These are phyloP conservation scores for Gymnosoma rotundatum DNA, from an alignment of 2,888 invertebrate genomes.

Conservation along the genomic window DNA sequence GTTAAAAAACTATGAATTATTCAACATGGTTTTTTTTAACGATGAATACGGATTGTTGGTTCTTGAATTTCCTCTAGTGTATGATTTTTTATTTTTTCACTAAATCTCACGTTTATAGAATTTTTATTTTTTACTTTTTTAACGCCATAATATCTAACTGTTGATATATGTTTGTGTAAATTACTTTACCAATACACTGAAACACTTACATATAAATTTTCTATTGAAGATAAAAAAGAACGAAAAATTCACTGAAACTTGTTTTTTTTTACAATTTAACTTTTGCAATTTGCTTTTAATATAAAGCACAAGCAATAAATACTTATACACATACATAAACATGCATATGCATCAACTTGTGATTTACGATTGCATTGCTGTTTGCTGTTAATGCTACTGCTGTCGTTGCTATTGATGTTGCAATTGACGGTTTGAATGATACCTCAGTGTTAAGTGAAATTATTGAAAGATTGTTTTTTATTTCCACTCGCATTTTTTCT, in stretches of 20 bases:
- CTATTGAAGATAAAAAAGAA: not conserved
- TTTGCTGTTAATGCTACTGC: slow-evolving; percentile 23
- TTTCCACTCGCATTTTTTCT: not conserved
- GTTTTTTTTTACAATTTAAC: slow-evolving; percentile 4
- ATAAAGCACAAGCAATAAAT: slow-evolving; percentile 24
- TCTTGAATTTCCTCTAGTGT: slow-evolving; percentile 57
- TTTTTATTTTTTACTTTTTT: slow-evolving; percentile 34
- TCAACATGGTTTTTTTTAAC: slow-evolving; percentile 61
- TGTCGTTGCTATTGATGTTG: slow-evolving; percentile 39
- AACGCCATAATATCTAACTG: slow-evolving; percentile 9
- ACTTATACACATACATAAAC: no score
- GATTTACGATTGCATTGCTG: slow-evolving; percentile 47
- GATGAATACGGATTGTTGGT: slow-evolving; percentile 62
- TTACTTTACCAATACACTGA: slow-evolving; percentile 8
- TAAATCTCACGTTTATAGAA: slow-evolving; percentile 5
- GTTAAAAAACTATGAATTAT: slow-evolving; percentile 50
- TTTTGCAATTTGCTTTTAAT: slow-evolving; percentile 60
- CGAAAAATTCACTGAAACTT: slow-evolving; percentile 22
- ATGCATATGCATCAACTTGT: slow-evolving; percentile 41
- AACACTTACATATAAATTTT: not conserved
- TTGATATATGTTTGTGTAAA: slow-evolving; percentile 8
- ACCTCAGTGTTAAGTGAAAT: slow-evolving; percentile 65
- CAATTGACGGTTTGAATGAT: slow-evolving; percentile 65
- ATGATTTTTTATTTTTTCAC: slow-evolving; percentile 42
- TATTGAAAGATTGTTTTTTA: slow-evolving; percentile 60